Base-by-base conservation (phyloP, 2,888 invertebrate species). In the Nomada flava region DNA sequence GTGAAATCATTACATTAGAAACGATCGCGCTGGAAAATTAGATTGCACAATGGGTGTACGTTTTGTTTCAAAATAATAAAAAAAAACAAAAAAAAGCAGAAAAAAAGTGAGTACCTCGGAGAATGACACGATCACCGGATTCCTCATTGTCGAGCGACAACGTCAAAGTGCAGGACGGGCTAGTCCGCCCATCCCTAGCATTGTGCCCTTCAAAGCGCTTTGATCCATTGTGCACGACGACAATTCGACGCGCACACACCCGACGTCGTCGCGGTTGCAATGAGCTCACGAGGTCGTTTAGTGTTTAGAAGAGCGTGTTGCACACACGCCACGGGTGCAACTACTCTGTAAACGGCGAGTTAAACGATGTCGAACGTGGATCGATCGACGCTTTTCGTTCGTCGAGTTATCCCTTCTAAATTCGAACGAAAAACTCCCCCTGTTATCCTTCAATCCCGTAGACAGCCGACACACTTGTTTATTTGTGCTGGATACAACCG, bases 101-200 rank as follows among this genome's bases (percentile, higher is more conserved):
- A 20, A 79, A 77, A 73, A 71, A 60, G 47, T 18, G 67, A 9
- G 59, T 74, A 74, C 75, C 80, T 83, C 84, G 84, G 50, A 77
- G 71, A 81, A 84, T 72, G 84, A 77, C 78, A 81, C 75, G 78
- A 78, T 78, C 75, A 42, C 74, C 83, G 70, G 78, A 68, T 59
- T 64, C 69, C 67, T 64, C 44, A 82, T 83, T 83, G 75, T 83
- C 65, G 59, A 55, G 26, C 13, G 71, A 67, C 50, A 62, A 67
- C 69, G 73, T 65, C 73, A 83, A 83, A 77, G 77, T 65, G 78
- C 82, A 79, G 82, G 79, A 86, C 76, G 80, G 86, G 89, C 78
- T 88, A 70, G 84, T 63, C 85, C 81, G 91, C 91, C 92, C 90
- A 90, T 90, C 91, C 92, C 90, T 91, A n/a, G 76, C 86, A 91